These are phyloP conservation scores for Microcebus lehilahytsara DNA, from an alignment of 2,113 vertebrate genomes.

Conservation along the genomic window DNA sequence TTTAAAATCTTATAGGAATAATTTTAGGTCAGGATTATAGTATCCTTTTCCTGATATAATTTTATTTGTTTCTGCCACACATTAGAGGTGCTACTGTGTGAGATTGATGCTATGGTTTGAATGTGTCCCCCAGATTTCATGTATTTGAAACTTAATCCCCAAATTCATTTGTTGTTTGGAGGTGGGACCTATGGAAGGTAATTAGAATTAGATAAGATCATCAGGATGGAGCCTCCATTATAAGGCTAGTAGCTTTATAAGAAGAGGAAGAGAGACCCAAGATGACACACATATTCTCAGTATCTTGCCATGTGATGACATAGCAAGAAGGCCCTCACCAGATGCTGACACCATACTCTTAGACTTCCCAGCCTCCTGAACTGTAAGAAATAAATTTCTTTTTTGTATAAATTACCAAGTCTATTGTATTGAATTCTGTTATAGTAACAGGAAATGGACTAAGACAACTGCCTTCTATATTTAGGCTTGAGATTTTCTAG, in stretches of 20 bases:
- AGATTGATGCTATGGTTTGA: background rate
- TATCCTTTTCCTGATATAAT: background rate
- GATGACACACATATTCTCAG: background rate
- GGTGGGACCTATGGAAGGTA: background rate
- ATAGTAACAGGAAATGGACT: background rate
- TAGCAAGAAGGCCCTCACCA: background rate
- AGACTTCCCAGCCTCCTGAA: background rate
- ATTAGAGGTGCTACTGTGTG: background rate
- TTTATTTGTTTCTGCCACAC: background rate
- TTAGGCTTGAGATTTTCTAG: background rate
- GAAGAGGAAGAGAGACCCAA: background rate
- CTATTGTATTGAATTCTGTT: background rate
- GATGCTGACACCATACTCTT: background rate
- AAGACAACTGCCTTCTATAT: background rate
- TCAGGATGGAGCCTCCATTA: background rate
- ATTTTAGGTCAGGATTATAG: background rate
- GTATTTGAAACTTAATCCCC: background rate
- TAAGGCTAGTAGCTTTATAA: background rate
- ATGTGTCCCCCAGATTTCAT: background rate
- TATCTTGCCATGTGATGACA: background rate
- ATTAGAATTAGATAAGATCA: background rate
- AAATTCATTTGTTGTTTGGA: background rate
- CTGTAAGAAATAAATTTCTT: background rate
- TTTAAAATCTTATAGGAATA: background rate
- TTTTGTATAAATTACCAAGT: background rate